These are phyloP conservation scores for Trichogramma dendrolimi DNA, from an alignment of 2,888 invertebrate species.

Conservation along the genomic window DNA sequence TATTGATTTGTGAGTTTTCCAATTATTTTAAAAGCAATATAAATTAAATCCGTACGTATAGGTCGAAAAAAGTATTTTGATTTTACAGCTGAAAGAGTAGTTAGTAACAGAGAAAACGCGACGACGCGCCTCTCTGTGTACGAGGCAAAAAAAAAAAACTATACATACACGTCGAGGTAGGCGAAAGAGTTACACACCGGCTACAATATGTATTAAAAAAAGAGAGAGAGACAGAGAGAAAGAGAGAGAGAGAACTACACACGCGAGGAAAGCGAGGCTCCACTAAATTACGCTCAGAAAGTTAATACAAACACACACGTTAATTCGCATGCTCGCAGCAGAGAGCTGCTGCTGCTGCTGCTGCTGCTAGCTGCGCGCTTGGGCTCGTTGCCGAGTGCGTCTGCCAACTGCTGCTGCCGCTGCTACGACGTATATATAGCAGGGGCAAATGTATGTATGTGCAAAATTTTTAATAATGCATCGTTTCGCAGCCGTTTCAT, in stretches of 20 bases:
- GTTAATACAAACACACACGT: constrained; percentile 27
- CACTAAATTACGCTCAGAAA: constrained; percentile 18
- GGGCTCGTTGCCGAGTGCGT: neutral
- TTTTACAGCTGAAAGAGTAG: too few species aligned
- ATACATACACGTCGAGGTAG: neutral
- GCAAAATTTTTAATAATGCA: constrained; percentile 26
- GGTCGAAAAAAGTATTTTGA: too few species aligned
- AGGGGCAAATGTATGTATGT: neutral
- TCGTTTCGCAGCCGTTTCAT: constrained; percentile 9
- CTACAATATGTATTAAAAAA: neutral
- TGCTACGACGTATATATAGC: neutral
- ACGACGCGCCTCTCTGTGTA: too few species aligned
- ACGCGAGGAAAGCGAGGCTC: neutral
- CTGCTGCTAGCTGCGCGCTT: neutral
- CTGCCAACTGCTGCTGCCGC: neutral
- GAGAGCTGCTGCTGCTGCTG: neutral
- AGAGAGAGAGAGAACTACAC: neutral
- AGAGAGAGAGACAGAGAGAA: neutral
- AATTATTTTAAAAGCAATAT: too few species aligned
- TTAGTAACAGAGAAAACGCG: too few species aligned
- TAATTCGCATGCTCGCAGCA: constrained; percentile 18
- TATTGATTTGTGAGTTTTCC: too few species aligned
- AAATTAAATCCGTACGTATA: too few species aligned
- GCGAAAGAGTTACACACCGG: neutral
- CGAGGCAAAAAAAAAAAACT: too few species aligned